Evolutionary conservation across 2,888 invertebrate genomes (phyloP).

Genomic region (Schizaphis graminum): DNA sequence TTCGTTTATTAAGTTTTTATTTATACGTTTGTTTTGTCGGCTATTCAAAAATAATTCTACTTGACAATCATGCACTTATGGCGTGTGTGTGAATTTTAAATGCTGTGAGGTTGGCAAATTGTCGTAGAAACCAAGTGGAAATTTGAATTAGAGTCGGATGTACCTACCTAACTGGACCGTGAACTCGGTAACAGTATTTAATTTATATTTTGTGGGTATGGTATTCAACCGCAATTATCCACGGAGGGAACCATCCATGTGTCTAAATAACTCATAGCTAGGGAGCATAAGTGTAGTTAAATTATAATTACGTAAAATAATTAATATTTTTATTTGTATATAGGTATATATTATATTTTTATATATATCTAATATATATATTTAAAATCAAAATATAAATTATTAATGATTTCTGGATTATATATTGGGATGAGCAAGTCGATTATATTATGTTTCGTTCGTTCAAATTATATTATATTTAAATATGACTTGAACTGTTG

Average conservation of each 20-base stretch:
- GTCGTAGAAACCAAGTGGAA: neutral
- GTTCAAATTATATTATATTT: neutral
- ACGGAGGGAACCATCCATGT: neutral
- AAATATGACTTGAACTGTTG: neutral
- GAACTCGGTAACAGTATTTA: slow-evolving; percentile 25
- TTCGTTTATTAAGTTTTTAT: neutral
- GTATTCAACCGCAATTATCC: neutral
- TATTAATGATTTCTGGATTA: neutral
- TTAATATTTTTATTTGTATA: neutral
- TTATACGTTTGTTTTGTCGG: neutral
- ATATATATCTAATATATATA: no score
- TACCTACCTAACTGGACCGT: neutral
- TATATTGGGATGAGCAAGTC: neutral
- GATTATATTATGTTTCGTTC: neutral
- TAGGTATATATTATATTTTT: neutral
- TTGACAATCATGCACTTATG: neutral
- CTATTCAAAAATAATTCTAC: neutral
- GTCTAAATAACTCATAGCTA: neutral
- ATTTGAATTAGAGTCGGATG: neutral
- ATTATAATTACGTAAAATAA: neutral
- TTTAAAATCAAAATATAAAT: neutral
- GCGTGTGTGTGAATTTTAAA: neutral
- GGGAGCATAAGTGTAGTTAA: neutral
- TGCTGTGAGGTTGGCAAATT: neutral
- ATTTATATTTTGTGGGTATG: neutral